These are phyloP conservation scores for Drosophila antonietae DNA, from an alignment of 2,888 invertebrate species.

Conservation along the genomic window DNA sequence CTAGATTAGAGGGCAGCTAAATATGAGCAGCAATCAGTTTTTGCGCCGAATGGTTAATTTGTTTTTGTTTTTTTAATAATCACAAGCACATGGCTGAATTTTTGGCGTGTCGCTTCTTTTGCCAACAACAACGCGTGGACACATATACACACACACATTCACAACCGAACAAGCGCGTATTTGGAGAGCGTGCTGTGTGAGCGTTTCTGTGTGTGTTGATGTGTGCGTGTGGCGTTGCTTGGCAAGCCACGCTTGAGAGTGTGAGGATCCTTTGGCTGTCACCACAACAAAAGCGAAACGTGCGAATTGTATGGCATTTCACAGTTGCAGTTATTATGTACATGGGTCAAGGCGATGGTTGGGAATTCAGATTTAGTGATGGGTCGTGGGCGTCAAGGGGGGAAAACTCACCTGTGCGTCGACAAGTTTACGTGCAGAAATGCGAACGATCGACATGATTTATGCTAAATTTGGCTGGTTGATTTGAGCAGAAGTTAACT, in stretches of 20 bases:
- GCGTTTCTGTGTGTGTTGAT: conserved; percentile 4
- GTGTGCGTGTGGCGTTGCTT: conserved; percentile 30
- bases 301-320: conserved; percentile 14
- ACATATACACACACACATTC: conserved; percentile 19
- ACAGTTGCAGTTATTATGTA: conserved; percentile 17
- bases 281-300: conserved; percentile 8
- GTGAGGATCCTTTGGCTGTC: conserved; percentile 37
- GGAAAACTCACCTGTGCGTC: conserved; percentile 87
- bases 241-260: conserved; percentile 50
- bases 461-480: conserved; percentile 47
- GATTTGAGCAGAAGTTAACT: conserved; percentile 35
- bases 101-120: conserved; percentile 66
- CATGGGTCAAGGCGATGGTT: not conserved
- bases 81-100: conserved; percentile 70
- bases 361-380: not conserved
- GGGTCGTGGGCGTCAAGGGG: not conserved
- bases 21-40: conserved; percentile 10
- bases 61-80: conserved; percentile 48
- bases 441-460: conserved; percentile 88
- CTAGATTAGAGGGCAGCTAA: not conserved
- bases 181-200: conserved; percentile 9
- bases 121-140: conserved; percentile 39
- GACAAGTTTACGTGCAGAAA: conserved; percentile 87
- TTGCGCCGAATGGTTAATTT: conserved; percentile 30
- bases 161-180: not conserved